Conservation (phyloP, 2,888 invertebrate species). For the Macaria notata region DNA sequence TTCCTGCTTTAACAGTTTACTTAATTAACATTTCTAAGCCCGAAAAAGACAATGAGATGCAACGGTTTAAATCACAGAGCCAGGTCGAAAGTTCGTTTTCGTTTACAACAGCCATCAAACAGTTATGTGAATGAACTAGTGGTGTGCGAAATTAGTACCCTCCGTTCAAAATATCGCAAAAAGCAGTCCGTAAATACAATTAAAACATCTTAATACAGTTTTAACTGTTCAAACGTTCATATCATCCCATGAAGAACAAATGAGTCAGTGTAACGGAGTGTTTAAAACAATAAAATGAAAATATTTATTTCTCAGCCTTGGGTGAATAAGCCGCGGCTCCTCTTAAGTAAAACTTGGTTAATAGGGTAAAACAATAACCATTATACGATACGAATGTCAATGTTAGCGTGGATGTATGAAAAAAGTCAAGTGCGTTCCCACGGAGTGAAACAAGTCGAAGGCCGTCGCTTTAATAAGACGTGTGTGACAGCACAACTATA, state of each 20-base stretch:
- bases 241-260: conserved; percentile 17
- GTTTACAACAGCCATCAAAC: conserved; percentile 12
- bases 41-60: neutral
- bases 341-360: conserved; percentile 46
- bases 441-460: conserved; percentile 50
- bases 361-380: conserved; percentile 40
- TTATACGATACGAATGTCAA: conserved; percentile 49
- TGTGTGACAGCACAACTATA: conserved; percentile 42
- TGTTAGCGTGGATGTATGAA: conserved; percentile 46
- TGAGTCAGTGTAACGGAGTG: conserved; percentile 19
- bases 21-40: no score
- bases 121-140: conserved; percentile 14
- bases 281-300: conserved; percentile 21
- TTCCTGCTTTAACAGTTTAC: no score
- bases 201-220: conserved; percentile 16
- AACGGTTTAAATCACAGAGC: conserved; percentile 1
- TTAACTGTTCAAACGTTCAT: conserved; percentile 14
- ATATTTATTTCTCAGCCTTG: conserved; percentile 22
- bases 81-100: conserved; percentile 12
- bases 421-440: conserved; percentile 61
- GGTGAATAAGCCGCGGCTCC: conserved; percentile 14
- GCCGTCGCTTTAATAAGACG: conserved; percentile 50
- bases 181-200: conserved; percentile 8
- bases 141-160: conserved; percentile 12
- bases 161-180: conserved; percentile 7